phyloP scores from a whole-genome alignment of 2,888 invertebrate genomes.

The Hydropsyche betteni region DNA sequence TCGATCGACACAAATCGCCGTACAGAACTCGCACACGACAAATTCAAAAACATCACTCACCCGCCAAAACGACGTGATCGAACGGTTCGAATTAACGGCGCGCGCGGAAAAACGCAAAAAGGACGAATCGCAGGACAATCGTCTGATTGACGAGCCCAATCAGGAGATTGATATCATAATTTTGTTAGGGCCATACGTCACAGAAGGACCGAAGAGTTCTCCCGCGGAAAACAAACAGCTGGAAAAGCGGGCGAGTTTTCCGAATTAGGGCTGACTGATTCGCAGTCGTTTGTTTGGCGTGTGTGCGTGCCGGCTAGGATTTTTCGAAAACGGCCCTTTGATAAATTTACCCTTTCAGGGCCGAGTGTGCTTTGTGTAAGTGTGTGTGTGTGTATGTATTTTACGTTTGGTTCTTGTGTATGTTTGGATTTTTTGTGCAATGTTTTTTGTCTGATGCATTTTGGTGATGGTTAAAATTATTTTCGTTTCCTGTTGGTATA shows the following conservation, averaged over 20 bases:
- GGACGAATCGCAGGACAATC: background rate
- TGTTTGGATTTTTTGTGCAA: no score
- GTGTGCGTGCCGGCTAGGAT: constrained; percentile 48
- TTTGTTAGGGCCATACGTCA: constrained; percentile 42
- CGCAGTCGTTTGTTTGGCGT: constrained; percentile 43
- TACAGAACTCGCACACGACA: background rate
- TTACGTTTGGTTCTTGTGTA: no score
- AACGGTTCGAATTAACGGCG: no score
- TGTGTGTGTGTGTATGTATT: no score
- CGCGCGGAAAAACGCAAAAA: no score
- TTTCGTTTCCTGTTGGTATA: no score
- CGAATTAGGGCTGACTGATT: constrained; percentile 40
- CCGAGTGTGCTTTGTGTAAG: background rate
- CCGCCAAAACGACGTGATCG: no score
- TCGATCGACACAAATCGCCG: background rate
- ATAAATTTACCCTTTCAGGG: constrained; percentile 38
- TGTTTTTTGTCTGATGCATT: no score
- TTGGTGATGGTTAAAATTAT: no score
- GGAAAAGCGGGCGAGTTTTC: background rate
- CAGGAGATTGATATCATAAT: constrained; percentile 39
- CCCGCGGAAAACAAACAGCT: background rate
- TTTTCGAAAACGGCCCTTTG: constrained; percentile 37
- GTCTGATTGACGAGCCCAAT: constrained; percentile 18
- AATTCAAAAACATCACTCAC: background rate
- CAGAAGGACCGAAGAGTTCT: background rate